These are phyloP conservation scores for Lacanobia oleracea DNA, from an alignment of 2,888 invertebrate genomes.

Conservation along the genomic window DNA sequence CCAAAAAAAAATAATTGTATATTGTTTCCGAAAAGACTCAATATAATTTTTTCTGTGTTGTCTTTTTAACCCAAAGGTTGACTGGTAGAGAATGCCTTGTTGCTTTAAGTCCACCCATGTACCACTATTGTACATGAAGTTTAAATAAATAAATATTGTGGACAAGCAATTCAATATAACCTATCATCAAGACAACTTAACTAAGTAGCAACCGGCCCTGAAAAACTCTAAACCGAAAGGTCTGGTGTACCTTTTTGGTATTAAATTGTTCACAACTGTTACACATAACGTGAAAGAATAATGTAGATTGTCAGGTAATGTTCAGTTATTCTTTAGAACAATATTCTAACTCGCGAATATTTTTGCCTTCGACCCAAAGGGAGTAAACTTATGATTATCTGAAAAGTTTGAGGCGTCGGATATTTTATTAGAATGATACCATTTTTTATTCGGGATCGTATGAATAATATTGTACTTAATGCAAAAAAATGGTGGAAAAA, in stretches of 20 bases:
- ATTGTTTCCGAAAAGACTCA: too few species aligned
- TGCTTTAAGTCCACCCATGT: too few species aligned
- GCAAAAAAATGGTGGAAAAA: too few species aligned
- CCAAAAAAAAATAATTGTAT: too few species aligned
- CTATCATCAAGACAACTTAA: neutral
- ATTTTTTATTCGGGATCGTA: constrained; percentile 24
- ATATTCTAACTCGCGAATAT: constrained; percentile 24
- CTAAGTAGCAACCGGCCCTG: neutral
- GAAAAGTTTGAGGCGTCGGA: constrained; percentile 30
- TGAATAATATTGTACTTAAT: constrained; percentile 33
- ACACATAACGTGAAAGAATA: constrained; percentile 22
- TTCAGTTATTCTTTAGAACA: constrained; percentile 33
- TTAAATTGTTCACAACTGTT: constrained; percentile 12
- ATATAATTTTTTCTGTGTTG: too few species aligned
- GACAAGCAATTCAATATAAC: neutral
- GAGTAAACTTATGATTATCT: constrained; percentile 56
- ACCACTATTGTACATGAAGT: too few species aligned
- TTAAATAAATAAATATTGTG: too few species aligned
- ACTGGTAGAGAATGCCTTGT: too few species aligned
- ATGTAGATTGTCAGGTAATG: constrained; percentile 37
- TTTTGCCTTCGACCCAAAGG: constrained; percentile 32
- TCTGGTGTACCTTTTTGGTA: neutral
- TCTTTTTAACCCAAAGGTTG: too few species aligned
- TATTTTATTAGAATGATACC: constrained; percentile 35
- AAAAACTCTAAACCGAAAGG: neutral